Evolutionary conservation across 2,888 invertebrate species (phyloP), one percentile per base, ranked within the genome.

Genomic region (Urechis unicinctus): DNA sequence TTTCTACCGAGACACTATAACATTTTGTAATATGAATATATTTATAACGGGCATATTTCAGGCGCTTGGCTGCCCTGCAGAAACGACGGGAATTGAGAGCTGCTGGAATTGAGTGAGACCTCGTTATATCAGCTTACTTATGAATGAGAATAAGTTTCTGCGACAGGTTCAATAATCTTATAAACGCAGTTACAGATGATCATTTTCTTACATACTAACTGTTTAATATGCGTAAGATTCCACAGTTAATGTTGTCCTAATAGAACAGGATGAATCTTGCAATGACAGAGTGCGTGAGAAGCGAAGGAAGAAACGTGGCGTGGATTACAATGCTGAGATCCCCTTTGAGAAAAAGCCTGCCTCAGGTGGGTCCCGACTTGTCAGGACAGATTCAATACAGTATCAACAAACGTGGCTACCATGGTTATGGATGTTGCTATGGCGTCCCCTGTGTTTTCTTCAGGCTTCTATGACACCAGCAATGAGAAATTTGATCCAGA

Each of bases 11-110:
- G n/a, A n/a, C n/a, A n/a, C n/a, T n/a, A n/a, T n/a, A 17, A 36
- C 9, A 9, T 13, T 13, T 36, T 13, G 36, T 17, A 13, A 9
- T 36, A 13, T 13, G 36, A 9, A 36, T 36, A 17, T 36, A 17
- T 13, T 13, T 36, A 17, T 17, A 36, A 36, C 36, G 36, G 9
- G 36, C 36, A 13, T 48, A n/a, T 51, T 48, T 24, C 61, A 83
- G 97, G 28, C 83, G 98, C 22, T 82, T 99, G 46, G 98, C 98
- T 0, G 92, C 97, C 0, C 78, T 99, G 53, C 98, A 98, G 79
- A 99, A 99, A 78, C 84, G 96, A n/a, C 82, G 98, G 43, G 98
- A 99, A 78, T 81, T 99, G 45, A 85, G 95, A 65, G 97, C 97
- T 60, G 98, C 98, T 24, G 98, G 98, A 3, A 96, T 99, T 55